Evolutionary conservation across 2,113 vertebrate genomes (phyloP).

Genomic region (Cheilinus undulatus): DNA sequence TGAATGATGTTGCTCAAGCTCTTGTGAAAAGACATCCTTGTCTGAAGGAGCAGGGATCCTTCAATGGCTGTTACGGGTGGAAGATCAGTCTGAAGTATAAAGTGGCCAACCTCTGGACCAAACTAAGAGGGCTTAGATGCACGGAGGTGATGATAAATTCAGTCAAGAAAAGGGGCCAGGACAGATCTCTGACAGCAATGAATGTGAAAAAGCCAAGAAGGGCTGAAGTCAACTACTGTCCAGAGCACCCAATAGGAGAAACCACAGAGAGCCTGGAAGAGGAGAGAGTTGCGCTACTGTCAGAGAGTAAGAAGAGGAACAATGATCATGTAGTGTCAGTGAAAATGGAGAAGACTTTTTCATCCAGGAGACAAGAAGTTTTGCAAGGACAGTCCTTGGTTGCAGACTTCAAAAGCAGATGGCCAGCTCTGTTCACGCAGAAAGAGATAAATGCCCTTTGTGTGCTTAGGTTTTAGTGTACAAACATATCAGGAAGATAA

Average conservation of each 20-base stretch:
- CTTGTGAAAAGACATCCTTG: too few species aligned
- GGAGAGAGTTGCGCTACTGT: slow-evolving; percentile 5
- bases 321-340: background rate
- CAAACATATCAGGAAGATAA: too few species aligned
- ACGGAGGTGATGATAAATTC: too few species aligned
- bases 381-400: background rate
- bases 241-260: background rate
- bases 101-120: too few species aligned
- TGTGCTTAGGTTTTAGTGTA: too few species aligned
- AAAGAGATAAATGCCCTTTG: background rate
- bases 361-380: background rate
- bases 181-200: too few species aligned
- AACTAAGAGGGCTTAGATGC: too few species aligned
- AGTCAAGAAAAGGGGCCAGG: too few species aligned
- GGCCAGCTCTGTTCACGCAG: slow-evolving; percentile 1
- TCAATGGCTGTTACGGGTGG: too few species aligned
- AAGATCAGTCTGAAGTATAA: too few species aligned
- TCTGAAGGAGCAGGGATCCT: too few species aligned
- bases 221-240: slow-evolving; percentile 33
- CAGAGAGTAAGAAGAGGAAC: background rate
- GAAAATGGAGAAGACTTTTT: slow-evolving; percentile 13
- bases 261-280: slow-evolving; percentile 30
- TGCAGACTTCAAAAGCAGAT: slow-evolving; percentile 2
- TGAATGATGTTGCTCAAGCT: slow-evolving; percentile 13
- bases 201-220: too few species aligned